phyloP scores from a whole-genome alignment of 1,140 invertebrate species.

The Sipha flava region DNA sequence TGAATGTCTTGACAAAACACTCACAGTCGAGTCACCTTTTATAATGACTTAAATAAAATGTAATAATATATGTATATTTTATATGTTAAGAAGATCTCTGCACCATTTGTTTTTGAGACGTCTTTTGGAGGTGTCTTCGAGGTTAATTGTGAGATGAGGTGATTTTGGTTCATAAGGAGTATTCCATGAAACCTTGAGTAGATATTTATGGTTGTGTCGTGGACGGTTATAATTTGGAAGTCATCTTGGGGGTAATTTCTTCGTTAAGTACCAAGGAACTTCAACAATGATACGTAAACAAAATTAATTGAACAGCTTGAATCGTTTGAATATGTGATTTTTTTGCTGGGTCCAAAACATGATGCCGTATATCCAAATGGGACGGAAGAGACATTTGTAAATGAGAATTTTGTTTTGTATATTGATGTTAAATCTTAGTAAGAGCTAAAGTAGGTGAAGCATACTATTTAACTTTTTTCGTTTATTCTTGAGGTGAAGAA shows the following conservation, averaged over 20 bases:
- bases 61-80: no score
- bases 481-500: background rate
- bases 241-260: background rate
- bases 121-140: no score
- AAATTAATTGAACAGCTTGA: background rate
- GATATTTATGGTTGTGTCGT: background rate
- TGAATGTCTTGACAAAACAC: no score
- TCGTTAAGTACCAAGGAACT: background rate
- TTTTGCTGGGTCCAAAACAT: background rate
- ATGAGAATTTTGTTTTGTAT: no score
- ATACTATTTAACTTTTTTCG: background rate
- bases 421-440: background rate
- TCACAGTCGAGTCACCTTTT: no score
- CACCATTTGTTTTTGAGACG: no score
- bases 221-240: background rate
- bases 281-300: background rate
- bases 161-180: no score
- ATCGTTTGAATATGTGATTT: no score
- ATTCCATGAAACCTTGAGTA: no score
- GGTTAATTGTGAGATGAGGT: no score
- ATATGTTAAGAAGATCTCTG: no score
- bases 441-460: background rate
- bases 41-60: no score
- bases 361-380: background rate
- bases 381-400: background rate